Conservation (phyloP, 2,797 vertebrate genomes). For the Urophycis tenuis region DNA sequence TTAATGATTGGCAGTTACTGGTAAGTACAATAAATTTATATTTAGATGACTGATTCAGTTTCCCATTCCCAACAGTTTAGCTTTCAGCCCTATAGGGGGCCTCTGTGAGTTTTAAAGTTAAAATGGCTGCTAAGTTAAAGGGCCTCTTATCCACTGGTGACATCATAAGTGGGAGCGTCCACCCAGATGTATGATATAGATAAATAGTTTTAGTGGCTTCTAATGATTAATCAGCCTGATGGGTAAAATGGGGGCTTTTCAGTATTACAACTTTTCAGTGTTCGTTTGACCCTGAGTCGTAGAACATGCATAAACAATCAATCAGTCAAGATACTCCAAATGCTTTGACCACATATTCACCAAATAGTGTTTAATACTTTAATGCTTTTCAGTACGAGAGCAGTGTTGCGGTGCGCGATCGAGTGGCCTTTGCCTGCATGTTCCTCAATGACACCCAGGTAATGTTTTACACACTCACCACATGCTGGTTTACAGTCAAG, state of each 20-base stretch:
- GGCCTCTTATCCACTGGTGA: background rate
- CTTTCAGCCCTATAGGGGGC: background rate
- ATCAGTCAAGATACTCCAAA: background rate
- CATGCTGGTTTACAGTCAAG: background rate
- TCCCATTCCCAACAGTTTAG: background rate
- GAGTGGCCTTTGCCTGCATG: conserved; percentile 96
- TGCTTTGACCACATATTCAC: background rate
- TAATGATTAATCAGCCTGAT: background rate
- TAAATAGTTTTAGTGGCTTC: background rate
- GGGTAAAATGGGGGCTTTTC: background rate
- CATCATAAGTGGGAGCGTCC: background rate
- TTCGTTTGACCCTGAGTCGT: background rate
- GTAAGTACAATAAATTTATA: background rate
- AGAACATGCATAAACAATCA: background rate
- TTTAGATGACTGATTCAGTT: background rate
- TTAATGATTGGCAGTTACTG: background rate
- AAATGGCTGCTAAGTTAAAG: background rate
- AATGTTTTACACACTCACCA: conserved; percentile 18
- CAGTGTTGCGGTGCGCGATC: conserved; percentile 88
- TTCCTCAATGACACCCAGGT: conserved; percentile 94
- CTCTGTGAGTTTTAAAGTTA: conserved; percentile 5
- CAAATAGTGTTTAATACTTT: background rate
- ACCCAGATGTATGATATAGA: background rate
- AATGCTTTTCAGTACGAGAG: conserved; percentile 81
- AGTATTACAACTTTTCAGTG: background rate